Evolutionary conservation across 2,888 invertebrate species (phyloP).

Genomic region (Rhyacophila evoluta): DNA sequence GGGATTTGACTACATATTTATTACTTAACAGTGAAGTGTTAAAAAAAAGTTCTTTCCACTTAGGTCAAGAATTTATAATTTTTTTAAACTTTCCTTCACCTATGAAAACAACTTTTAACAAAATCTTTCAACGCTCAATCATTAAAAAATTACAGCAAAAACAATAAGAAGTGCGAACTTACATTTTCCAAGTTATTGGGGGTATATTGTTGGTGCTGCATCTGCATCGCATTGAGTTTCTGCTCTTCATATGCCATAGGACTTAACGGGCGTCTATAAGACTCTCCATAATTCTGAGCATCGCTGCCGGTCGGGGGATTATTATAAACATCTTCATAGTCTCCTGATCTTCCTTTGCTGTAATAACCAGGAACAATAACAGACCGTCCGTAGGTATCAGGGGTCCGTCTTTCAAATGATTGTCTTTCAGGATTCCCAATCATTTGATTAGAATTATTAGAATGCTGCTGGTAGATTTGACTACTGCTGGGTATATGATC

Average conservation of each 20-base stretch:
- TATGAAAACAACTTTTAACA: too few relatives aligned
- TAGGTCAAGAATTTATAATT: too few relatives aligned
- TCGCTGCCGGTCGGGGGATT: conserved; percentile 63
- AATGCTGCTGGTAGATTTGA: conserved; percentile 38
- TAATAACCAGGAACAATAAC: conserved; percentile 64
- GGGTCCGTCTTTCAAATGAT: conserved; percentile 78
- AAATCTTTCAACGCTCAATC: too few relatives aligned
- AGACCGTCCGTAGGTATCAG: conserved; percentile 84
- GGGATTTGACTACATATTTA: too few relatives aligned
- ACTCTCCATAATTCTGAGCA: conserved; percentile 61
- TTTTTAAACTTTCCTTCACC: too few relatives aligned
- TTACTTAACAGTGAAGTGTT: too few relatives aligned
- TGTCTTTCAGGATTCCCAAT: conserved; percentile 60
- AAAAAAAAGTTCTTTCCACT: too few relatives aligned
- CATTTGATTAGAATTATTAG: conserved; percentile 56
- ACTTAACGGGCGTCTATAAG: conserved; percentile 74
- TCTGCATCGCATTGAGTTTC: conserved; percentile 61
- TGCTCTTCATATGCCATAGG: conserved; percentile 66
- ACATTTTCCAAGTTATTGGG: conserved; percentile 62
- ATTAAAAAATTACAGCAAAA: too few relatives aligned
- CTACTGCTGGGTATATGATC: background rate
- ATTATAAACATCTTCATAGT: conserved; percentile 84
- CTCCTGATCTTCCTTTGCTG: conserved; percentile 67
- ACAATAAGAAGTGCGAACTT: conserved; percentile 56
- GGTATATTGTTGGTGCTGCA: conserved; percentile 61